Conservation (phyloP, 2,113 vertebrate genomes). For the Dipodomys ordii region DNA sequence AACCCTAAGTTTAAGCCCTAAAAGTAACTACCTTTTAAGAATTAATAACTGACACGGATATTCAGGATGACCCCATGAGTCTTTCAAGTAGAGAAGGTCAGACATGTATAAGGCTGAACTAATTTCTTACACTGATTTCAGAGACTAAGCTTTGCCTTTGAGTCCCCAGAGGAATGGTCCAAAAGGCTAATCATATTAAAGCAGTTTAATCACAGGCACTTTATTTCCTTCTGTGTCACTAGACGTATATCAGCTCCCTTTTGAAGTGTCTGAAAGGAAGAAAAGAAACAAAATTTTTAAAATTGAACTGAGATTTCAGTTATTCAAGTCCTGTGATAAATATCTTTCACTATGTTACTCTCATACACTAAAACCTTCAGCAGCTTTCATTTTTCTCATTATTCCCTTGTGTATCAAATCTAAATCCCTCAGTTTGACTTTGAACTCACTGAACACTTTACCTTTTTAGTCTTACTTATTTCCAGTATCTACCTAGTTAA, state of each 20-base stretch:
- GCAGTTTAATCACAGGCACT: slow-evolving; percentile 66
- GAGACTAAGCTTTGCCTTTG: slow-evolving; percentile 46
- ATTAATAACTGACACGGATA: slow-evolving; percentile 58
- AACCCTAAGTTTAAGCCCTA: slow-evolving; percentile 54
- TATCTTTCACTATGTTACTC: slow-evolving; percentile 62
- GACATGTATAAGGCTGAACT: slow-evolving; percentile 5
- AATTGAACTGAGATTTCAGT: slow-evolving; percentile 67
- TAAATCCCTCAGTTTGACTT: slow-evolving; percentile 53
- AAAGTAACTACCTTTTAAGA: slow-evolving; percentile 33
- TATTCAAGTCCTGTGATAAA: slow-evolving; percentile 50
- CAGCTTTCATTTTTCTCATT: neutral
- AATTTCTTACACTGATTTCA: slow-evolving; percentile 55
- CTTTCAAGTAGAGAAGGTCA: slow-evolving; percentile 50
- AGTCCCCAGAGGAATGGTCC: slow-evolving; percentile 36
- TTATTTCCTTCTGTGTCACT: slow-evolving; percentile 70
- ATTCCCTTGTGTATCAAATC: slow-evolving; percentile 30
- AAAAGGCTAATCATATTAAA: slow-evolving; percentile 48
- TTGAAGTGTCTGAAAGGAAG: slow-evolving; percentile 63
- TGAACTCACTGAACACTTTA: neutral
- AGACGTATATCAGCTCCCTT: slow-evolving; percentile 45
- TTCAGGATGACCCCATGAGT: slow-evolving; percentile 37
- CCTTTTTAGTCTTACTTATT: neutral
- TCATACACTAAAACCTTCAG: slow-evolving; percentile 55
- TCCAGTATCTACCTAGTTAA: slow-evolving; percentile 27
- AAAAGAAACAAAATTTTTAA: slow-evolving; percentile 63